phyloP scores from a whole-genome alignment of 2,797 vertebrate species.

The Parauchenoglanis ngamensis region DNA sequence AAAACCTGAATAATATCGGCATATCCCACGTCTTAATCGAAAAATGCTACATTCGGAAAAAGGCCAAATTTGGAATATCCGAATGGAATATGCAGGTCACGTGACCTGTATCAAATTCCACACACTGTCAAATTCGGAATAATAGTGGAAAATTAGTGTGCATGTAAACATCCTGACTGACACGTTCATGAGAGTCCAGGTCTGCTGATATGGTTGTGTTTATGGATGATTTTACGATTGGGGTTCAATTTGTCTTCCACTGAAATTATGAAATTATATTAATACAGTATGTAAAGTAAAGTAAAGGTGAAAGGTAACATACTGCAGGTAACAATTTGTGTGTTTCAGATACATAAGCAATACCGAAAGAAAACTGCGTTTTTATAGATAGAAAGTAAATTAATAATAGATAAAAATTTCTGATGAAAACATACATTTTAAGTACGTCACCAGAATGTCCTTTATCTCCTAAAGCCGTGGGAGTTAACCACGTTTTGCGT shows the following conservation, averaged over 20 bases:
- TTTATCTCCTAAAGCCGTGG: neutral
- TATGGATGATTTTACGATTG: neutral
- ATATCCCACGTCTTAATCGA: too few species aligned
- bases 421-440: neutral
- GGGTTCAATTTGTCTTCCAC: neutral
- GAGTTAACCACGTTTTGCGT: neutral
- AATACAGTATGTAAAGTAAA: neutral
- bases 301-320: neutral
- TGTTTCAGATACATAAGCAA: neutral
- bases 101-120: too few species aligned
- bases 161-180: too few species aligned
- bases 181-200: slow-evolving; percentile 3
- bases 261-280: neutral
- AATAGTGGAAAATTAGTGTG: too few species aligned
- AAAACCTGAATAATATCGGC: too few species aligned
- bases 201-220: slow-evolving; percentile 41
- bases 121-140: too few species aligned
- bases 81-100: too few species aligned
- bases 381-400: neutral
- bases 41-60: too few species aligned
- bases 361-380: neutral
- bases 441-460: neutral
- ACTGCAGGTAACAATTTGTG: neutral
- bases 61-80: too few species aligned
- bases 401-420: neutral